Evolutionary conservation across 2,888 invertebrate species (phyloP), one percentile per base, ranked within the genome.

Genomic region (Synanthedon tipuliformis): DNA sequence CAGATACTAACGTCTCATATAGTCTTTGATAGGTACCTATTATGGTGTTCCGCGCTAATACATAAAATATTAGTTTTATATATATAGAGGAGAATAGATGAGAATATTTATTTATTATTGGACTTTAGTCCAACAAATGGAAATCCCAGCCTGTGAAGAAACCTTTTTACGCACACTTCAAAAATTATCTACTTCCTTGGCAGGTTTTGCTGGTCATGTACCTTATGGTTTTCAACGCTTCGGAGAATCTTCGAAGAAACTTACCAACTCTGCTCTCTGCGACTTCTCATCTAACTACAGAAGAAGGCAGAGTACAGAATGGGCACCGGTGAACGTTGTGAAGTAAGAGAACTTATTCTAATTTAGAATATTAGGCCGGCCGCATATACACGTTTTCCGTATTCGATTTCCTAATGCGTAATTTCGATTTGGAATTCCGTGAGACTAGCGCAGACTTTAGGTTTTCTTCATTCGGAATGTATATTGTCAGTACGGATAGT

Each of bases 201-300:
- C 58, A 92, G 92, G 92, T 65, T 92, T 90, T 69, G 78, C 90
- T 48, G 92, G 91, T 41, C 91, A 92, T 66, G 89, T 92, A 45
- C 92, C 92, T 0, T 91, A 91, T 59, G 91, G 91, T 48, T 89
- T 90, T 68, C 87, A 89, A 58, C 85, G 90, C 18, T 92, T 91
- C 66, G 92, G 92, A 4, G 90, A 90, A 61, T 81, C 90, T 2
- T 90, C 90, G 57, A 89, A 91, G 68, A 89, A 90, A 52, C 83
- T 92, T 61, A 92, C 92, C 4, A 92, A 92, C 60, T 91, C 92
- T 52, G 92, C 92, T 1, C 86, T 94, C 34, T 91, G 92, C 64
- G 92, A 93, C 66, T 94, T 94, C 73, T 92, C 93, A 0, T 90
- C 92, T 16, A 92, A 93, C 73, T 93, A 94, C 76, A 89, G 92